Evolutionary conservation across 2,113 vertebrate genomes (phyloP).

Genomic region (Colistium nudipinnis): DNA sequence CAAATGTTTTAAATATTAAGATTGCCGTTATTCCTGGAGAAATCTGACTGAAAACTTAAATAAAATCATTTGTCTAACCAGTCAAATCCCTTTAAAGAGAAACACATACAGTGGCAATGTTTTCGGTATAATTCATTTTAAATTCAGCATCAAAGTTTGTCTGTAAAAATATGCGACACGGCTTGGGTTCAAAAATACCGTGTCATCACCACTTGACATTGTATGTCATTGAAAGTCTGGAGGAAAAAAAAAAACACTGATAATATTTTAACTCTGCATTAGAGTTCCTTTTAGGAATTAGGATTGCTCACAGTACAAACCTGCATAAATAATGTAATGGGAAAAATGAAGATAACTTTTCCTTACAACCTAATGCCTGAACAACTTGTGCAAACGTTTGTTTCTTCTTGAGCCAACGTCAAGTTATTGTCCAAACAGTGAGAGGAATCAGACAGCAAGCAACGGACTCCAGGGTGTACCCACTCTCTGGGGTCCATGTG

Average conservation of each 20-base stretch:
- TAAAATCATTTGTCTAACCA: conserved; percentile 45
- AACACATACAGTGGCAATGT: conserved; percentile 58
- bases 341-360: conserved; percentile 10
- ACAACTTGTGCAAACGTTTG: conserved; percentile 38
- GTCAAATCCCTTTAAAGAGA: conserved; percentile 63
- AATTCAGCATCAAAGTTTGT: conserved; percentile 60
- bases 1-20: conserved; percentile 13
- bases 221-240: conserved; percentile 28
- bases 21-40: conserved; percentile 21
- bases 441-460: conserved; percentile 37
- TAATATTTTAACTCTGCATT: conserved; percentile 44
- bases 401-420: conserved; percentile 58
- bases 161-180: conserved; percentile 63
- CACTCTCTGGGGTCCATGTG: conserved; percentile 18
- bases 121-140: conserved; percentile 51
- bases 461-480: conserved; percentile 28
- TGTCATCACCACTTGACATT: conserved; percentile 33
- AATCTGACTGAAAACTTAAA: conserved; percentile 27
- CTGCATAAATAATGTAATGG: conserved; percentile 70
- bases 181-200: conserved; percentile 45
- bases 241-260: conserved; percentile 20
- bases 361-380: neutral
- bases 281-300: conserved; percentile 36
- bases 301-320: conserved; percentile 62
- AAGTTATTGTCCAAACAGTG: conserved; percentile 59